Evolutionary conservation across 35 echinoderm and acorn worm species (phyloP), one percentile per base, ranked within the genome.

Genomic region (Stichopus chloronotus): DNA sequence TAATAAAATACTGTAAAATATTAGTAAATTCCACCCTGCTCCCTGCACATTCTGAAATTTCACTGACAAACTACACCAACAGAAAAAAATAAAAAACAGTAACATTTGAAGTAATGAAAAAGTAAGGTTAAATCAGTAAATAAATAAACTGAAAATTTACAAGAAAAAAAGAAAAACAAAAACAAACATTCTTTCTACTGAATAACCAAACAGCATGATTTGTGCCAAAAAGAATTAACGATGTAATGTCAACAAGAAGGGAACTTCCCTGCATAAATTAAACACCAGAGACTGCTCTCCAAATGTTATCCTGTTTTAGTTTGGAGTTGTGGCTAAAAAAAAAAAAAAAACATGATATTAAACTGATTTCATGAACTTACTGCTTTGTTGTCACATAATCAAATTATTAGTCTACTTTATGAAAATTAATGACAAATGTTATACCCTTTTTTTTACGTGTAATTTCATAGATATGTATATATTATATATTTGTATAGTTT

Each of bases 1-100:
- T 7, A 85, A 58, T 54, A 82, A 58, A 57, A 84, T 84, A 84
- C 58, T 19, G 58, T 85, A 57, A 25, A 58, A 85, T 20, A 85
- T 21, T 23, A 22, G 81, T 84, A n/a, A 59, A 58, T 23, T 22
- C 21, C 57, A 85, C 57, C 57, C 13, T 20, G 23, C 54, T 58
- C 57, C 82, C 55, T 7, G 21, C 55, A 21, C 17, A 30, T 55
- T 83, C 57, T 59, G 24, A 58, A 85, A 58, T 19, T 84, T 57
- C 56, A 9, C 81, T 6, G 58, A 84, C 54, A 55, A n/a, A 84
- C 7, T 6, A 23, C n/a, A n/a, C n/a, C n/a, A n/a, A n/a, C n/a
- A 57, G 19, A 57, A 84, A 57, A 57, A 84, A 58, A 7, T 57
- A 58, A 84, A 43, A 55, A 81, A 81, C 2, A 83, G 56, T 56